Base-by-base conservation (phyloP, 53 echinoderm and acorn worm species). In the Astropecten irregularis region DNA sequence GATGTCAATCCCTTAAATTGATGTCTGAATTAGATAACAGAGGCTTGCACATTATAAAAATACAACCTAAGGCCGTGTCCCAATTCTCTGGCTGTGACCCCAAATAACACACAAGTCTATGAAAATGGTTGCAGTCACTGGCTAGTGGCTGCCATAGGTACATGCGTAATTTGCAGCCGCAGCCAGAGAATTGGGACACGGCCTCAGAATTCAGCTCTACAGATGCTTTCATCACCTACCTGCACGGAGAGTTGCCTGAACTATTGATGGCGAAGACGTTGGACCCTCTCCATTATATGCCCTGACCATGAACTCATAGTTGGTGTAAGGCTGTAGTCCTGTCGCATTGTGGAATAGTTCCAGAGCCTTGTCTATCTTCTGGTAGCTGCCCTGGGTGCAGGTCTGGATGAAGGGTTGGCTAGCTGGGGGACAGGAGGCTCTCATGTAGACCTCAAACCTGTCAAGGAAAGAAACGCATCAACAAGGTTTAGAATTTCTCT, bases 301-400 rank as follows among this genome's bases (percentile, higher is more conserved):
- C 52, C 34, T 83, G 37, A 95, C 92, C 22, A 77, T 76, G 76
- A 94, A 99, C 71, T 92, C 92, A 72, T 99, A 99, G 42, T 81
- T 87, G 49, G 99, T 92, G 90, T 99, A 99, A 4, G 99, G 94
- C 30, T 47, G 70, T 20, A 99, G 85, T 40, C 81, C 94, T n/a
- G 94, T 92, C 27, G 83, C 76, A 70, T 94, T 97, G 74, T 91
- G 94, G 53, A 82, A 64, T 9, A 89, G 83, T 0, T 38, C 53
- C 56, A 91, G 84, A 15, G 86, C 93, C 53, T 89, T 83, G 61
- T 85, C 49, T 38, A 90, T 50, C 4, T 63, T 61, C 27, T 61
- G 63, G 76, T 89, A 92, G 10, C 71, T 58, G 9, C 23, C 51
- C 26, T 73, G 52, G 2, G 73, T 51, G 39, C 97, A 97, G 33